Evolutionary conservation across 2,888 invertebrate genomes (phyloP).

Genomic region (Diogma glabrata): DNA sequence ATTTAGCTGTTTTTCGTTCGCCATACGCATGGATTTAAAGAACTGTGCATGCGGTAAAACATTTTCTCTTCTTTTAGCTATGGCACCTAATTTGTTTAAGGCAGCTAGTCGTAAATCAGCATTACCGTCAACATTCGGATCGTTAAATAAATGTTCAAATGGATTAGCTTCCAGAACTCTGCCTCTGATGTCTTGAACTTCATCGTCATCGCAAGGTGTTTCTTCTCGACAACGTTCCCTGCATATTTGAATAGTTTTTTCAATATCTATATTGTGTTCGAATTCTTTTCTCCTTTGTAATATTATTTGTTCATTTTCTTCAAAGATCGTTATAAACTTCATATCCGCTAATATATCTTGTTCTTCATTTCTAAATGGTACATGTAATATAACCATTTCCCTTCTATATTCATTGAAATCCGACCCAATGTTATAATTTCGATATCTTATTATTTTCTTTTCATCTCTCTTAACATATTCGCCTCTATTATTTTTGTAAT

Average conservation of each 20-base stretch:
- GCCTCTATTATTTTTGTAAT: too few relatives aligned
- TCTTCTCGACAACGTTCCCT: too few relatives aligned
- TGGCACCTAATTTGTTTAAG: conserved; percentile 20
- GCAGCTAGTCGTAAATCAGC: conserved; percentile 20
- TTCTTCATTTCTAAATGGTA: not conserved
- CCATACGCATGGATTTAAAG: not conserved
- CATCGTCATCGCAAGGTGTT: not conserved
- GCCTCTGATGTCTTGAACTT: not conserved
- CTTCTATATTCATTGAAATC: too few relatives aligned
- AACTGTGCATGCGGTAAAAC: not conserved
- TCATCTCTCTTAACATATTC: too few relatives aligned
- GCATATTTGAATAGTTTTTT: too few relatives aligned
- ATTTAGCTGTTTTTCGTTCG: not conserved
- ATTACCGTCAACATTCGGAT: conserved; percentile 20
- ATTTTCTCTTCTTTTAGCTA: conserved; percentile 4
- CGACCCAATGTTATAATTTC: too few relatives aligned
- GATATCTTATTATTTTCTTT: too few relatives aligned
- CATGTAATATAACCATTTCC: not conserved
- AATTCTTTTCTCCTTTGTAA: not conserved
- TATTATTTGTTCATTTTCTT: too few relatives aligned
- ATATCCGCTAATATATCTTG: not conserved
- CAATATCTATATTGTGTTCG: not conserved
- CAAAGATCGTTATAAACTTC: too few relatives aligned
- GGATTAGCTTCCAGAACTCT: conserved; percentile 17
- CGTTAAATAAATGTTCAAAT: conserved; percentile 18